Evolutionary conservation across 2,888 invertebrate species (phyloP), one percentile per base, ranked within the genome.

Genomic region (Gerris lacustris): DNA sequence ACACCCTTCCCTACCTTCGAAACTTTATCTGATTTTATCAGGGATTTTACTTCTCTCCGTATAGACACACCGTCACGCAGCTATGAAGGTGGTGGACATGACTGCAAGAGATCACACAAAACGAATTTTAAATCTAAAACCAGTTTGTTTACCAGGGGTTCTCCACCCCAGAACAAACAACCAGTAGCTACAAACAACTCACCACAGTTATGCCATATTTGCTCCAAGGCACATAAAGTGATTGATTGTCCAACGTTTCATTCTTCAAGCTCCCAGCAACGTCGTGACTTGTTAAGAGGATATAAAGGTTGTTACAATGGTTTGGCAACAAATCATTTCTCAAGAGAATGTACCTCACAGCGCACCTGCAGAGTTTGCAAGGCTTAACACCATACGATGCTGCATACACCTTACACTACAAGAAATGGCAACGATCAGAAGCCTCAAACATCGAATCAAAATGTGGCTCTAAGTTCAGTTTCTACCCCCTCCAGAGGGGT

Each of bases 1-100:
- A 47, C 6, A 47, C 6, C 47, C 6, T 47, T 47, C 11, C 68
- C 68, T 11, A 55, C 68, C n/a, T 47, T 62, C 31, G 55, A 68
- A 6, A 31, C 18, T 62, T 43, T 62, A 6, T 18, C 63, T 6
- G 63, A 62, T 68, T 68, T 55, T 17, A 43, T 55, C 15, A 17
- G 55, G 5, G 45, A 45, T 45, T 47, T 45, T 47, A 47, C 47
- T 47, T 7, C 6, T 47, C 11, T 47, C 6, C 6, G 11, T 7
- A 7, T 47, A 47, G 47, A 47, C 6, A 47, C 47, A 7, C 11
- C 47, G 11, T 6, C 6, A 7, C 47, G 11, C 11, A 6, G 11
- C 7, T 6, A 11, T 47, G 11, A 47, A 47, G 47, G 47, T 6
- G 7, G 47, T 11, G 6, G 7, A 7, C 6, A 6, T 47, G 47